Percentiles rank a stretch among this genome's conserved stretches.
Conservation (phyloP, 2,797 vertebrate genomes). For the Australoheros facetus region DNA sequence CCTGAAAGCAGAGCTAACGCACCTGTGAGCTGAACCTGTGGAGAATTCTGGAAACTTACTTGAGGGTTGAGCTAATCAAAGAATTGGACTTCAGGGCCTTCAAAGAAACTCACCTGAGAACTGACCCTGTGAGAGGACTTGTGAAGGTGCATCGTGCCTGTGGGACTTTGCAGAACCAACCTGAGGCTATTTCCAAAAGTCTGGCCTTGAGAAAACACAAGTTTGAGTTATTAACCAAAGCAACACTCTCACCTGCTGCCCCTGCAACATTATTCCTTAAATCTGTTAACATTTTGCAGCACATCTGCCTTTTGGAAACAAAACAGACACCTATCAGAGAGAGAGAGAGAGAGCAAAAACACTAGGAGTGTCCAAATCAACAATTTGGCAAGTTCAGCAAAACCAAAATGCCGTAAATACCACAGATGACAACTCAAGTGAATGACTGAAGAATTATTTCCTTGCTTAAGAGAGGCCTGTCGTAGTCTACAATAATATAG, state of each 20-base stretch:
- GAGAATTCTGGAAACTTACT: not conserved
- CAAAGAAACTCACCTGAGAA: not conserved
- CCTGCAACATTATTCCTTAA: not conserved
- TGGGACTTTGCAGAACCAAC: not conserved
- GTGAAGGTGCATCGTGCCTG: not conserved
- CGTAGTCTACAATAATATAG: not conserved
- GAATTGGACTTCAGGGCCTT: not conserved
- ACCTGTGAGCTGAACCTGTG: no score
- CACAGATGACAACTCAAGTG: no score
- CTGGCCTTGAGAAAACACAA: not conserved
- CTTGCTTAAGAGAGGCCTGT: not conserved
- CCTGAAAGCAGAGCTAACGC: no score
- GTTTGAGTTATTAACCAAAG: not conserved
- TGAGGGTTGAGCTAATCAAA: not conserved
- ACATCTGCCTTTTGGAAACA: not conserved
- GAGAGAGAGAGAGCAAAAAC: not conserved
- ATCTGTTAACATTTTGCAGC: not conserved
- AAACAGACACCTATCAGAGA: not conserved
- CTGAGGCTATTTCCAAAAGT: not conserved
- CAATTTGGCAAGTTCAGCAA: no score
- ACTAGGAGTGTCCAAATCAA: no score
- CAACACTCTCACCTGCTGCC: not conserved
- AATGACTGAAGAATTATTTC: not conserved
- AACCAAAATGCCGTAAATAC: no score
- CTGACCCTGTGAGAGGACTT: not conserved